These are phyloP conservation scores for Grapholita molesta DNA, from an alignment of 1,140 invertebrate genomes.

Conservation along the genomic window DNA sequence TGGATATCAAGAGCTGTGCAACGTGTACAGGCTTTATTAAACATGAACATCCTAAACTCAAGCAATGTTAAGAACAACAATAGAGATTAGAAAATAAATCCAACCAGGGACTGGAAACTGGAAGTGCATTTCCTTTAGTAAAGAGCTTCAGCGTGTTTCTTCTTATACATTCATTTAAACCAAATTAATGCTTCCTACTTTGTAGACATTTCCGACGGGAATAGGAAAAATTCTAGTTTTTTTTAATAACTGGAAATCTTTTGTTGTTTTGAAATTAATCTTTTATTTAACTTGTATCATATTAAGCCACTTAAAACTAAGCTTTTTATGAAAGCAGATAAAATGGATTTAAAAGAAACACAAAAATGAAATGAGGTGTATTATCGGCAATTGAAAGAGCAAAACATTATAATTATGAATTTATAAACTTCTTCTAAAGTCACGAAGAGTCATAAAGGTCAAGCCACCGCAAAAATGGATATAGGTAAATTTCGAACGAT, in stretches of 20 bases:
- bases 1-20: no score
- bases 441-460: no score
- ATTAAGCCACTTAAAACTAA: no score
- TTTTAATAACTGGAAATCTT: not conserved
- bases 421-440: no score
- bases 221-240: constrained; percentile 10
- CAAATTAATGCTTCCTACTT: not conserved
- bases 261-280: not conserved
- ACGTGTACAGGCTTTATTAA: not conserved
- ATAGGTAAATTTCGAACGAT: no score
- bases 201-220: not conserved
- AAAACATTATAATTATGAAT: no score
- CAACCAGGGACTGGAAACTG: not conserved
- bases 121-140: constrained; percentile 9
- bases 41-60: not conserved
- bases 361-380: no score
- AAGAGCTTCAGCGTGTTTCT: not conserved
- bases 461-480: no score
- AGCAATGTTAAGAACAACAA: not conserved
- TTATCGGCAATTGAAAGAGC: no score
- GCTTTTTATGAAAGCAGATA: no score
- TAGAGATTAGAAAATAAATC: not conserved
- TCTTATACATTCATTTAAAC: constrained; percentile 12
- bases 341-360: no score
- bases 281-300: not conserved